Percentiles rank a stretch among this genome's conserved stretches.
Evolutionary conservation across 2,113 vertebrate species (phyloP).

Genomic region (Chamaea fasciata): DNA sequence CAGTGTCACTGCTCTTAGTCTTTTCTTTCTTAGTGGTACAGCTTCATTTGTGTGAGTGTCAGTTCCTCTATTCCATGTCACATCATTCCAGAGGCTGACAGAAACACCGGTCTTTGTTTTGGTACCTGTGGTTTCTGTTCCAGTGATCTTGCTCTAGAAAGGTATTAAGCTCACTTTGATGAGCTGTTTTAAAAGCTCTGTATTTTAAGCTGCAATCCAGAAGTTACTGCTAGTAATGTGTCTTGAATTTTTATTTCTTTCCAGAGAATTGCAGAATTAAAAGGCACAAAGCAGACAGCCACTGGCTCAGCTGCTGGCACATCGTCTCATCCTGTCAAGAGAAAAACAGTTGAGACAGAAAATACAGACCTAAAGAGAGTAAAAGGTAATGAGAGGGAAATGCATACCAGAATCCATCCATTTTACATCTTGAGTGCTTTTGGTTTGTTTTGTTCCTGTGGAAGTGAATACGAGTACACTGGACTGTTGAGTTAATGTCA

Average conservation of each 20-base stretch:
- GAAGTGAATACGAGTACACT: neutral
- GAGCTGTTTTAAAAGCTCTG: neutral
- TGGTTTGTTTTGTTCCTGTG: neutral
- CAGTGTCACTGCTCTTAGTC: neutral
- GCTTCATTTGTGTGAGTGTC: neutral
- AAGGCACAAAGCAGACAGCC: constrained; percentile 64
- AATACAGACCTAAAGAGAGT: constrained; percentile 67
- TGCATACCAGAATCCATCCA: neutral
- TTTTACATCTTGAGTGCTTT: neutral
- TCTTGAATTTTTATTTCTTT: neutral
- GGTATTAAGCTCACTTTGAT: neutral
- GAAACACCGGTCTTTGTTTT: neutral
- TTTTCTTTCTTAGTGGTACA: neutral
- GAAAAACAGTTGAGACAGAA: constrained; percentile 75
- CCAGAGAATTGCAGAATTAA: constrained; percentile 79
- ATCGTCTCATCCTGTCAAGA: constrained; percentile 67
- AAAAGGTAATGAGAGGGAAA: constrained; percentile 59
- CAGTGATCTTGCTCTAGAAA: neutral
- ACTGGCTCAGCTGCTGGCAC: constrained; percentile 8
- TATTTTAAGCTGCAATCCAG: neutral
- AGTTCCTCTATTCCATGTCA: neutral
- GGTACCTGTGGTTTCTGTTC: neutral
- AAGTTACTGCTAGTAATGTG: neutral
- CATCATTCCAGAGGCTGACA: neutral
- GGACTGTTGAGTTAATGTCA: neutral